Evolutionary conservation across 2,888 invertebrate species (phyloP), one percentile per base, ranked within the genome.

Genomic region (Pteria penguin): DNA sequence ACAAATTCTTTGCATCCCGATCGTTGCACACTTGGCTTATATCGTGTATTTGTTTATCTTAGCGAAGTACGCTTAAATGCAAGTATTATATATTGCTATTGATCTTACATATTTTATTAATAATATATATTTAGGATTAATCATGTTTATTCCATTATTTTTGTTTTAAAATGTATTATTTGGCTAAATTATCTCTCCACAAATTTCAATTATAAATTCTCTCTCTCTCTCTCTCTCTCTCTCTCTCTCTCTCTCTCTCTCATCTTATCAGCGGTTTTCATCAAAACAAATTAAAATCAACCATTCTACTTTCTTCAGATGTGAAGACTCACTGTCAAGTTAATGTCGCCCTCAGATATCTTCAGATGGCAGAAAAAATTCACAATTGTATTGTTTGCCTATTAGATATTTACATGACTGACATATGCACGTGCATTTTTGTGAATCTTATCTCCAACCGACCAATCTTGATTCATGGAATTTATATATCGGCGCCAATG

Each of bases 391-490:
- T 45, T 45, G 45, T 45, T 18, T 45, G 45, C 45, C 45, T 45
- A 45, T 45, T 45, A 45, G 45, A 45, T 14, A 45, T 45, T 14
- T 45, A 45, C 45, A 45, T 68, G 68, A 68, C 22, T 68, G 68
- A 68, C 68, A 33, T 24, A 5, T 55, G 33, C 68, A 55, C 55
- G 68, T 68, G 68, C 52, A 31, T 68, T 32, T 29, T 31, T 55
- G 26, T 54, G 57, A 27, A 14, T 24, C 58, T 68, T 68, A 68
- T 68, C 68, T 29, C 8, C 11, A 5, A 24, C 29, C 55, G 68
- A 68, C 57, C 68, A 68, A 68, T 57, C 57, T 68, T 68, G 55
- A 68, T 68, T 68, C 68, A 29, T 24, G 68, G 68, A 68, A 68
- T 68, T 68, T 58, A 68, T 68, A 68, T 8, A 24, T 31, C 57